Percentiles rank a stretch among this genome's conserved stretches.
Evolutionary conservation across 2,888 invertebrate genomes (phyloP).

Genomic region (Trypoxylon attenuatum): DNA sequence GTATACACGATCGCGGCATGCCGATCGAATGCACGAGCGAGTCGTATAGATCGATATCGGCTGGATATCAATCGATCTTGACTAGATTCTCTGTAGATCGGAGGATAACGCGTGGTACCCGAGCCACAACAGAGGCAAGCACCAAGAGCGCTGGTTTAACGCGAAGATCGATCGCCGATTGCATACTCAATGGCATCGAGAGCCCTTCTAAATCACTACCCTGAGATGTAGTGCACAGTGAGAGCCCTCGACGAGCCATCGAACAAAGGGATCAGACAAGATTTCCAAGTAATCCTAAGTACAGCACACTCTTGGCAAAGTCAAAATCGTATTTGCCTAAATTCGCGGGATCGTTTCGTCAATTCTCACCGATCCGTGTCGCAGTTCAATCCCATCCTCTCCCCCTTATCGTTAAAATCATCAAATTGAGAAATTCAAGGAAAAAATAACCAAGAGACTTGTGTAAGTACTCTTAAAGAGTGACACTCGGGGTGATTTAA

Average conservation of each 20-base stretch:
- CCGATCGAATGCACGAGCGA: conserved; percentile 16
- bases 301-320: background rate
- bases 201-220: conserved; percentile 60
- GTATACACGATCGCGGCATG: conserved; percentile 7
- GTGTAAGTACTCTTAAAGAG: background rate
- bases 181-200: conserved; percentile 56
- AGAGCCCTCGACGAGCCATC: conserved; percentile 13
- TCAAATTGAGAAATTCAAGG: background rate
- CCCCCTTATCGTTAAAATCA: background rate
- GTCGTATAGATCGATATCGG: conserved; percentile 49
- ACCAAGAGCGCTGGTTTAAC: conserved; percentile 46
- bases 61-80: conserved; percentile 53
- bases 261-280: conserved; percentile 39
- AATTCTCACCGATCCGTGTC: background rate
- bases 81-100: conserved; percentile 49
- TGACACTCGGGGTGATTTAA: background rate
- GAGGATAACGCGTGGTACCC: conserved; percentile 42
- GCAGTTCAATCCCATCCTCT: background rate
- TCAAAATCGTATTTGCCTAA: background rate
- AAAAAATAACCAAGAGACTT: background rate
- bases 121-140: conserved; percentile 41
- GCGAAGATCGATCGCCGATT: conserved; percentile 62
- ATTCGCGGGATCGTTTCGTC: too few relatives aligned
- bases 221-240: conserved; percentile 42
- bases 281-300: background rate